phyloP scores from a whole-genome alignment of 2,797 vertebrate species.

The Neosilurus mollespiculum region DNA sequence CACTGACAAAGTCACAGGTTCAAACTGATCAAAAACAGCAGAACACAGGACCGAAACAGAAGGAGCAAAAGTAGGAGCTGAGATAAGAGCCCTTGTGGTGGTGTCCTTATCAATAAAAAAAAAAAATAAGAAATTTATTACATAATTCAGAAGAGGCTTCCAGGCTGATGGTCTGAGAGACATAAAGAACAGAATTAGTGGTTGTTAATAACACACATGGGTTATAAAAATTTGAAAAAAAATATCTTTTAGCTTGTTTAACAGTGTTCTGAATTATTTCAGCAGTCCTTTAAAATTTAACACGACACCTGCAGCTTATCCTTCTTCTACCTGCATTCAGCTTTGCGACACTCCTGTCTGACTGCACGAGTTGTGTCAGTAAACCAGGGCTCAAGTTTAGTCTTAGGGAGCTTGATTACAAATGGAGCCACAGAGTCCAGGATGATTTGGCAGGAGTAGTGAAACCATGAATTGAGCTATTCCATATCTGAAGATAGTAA shows the following conservation, averaged over 20 bases:
- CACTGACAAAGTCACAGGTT: too few relatives aligned
- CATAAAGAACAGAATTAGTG: conserved; percentile 22
- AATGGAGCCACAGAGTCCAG: conserved; percentile 5
- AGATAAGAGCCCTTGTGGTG: too few relatives aligned
- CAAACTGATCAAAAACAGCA: too few relatives aligned
- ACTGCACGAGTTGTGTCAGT: not conserved
- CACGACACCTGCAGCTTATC: conserved; percentile 3
- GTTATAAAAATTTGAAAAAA: not conserved
- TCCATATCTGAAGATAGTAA: not conserved
- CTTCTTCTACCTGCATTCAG: too few relatives aligned
- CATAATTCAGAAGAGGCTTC: not conserved
- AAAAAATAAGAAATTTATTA: not conserved
- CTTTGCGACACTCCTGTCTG: too few relatives aligned
- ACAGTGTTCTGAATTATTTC: too few relatives aligned
- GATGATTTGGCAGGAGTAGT: not conserved
- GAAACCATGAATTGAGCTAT: not conserved
- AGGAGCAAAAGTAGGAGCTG: too few relatives aligned
- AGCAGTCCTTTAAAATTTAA: not conserved
- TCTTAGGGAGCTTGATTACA: not conserved
- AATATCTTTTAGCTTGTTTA: too few relatives aligned
- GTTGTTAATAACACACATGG: conserved; percentile 18
- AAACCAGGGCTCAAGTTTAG: conserved; percentile 10
- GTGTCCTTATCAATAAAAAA: too few relatives aligned
- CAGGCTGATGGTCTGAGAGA: not conserved
- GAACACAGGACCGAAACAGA: too few relatives aligned